A percentile compares a stretch with the other conserved stretches of the same genome.
Evolutionary conservation across 2,888 invertebrate genomes (phyloP).

Genomic region (Lathronympha strigana): DNA sequence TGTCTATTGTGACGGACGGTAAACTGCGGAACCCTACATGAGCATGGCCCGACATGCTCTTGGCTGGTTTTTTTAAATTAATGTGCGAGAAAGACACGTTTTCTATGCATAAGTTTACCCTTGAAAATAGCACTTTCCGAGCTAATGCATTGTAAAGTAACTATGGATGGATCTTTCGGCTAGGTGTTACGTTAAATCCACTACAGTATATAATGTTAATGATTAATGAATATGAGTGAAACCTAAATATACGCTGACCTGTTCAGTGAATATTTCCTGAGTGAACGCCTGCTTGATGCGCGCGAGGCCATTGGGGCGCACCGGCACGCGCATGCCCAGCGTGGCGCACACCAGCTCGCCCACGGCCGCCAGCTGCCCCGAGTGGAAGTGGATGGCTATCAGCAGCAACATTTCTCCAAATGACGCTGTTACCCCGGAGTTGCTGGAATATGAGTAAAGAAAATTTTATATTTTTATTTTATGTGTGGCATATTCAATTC

Average conservation of each 20-base stretch:
- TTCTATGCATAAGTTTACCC: no score
- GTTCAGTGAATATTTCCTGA: slow-evolving; percentile 98
- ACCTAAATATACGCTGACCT: slow-evolving; percentile 76
- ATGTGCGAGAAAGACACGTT: no score
- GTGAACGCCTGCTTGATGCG: slow-evolving; percentile 97
- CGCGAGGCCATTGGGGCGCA: slow-evolving; percentile 93
- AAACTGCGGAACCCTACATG: no score
- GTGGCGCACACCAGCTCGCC: slow-evolving; percentile 97
- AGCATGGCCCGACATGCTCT: no score
- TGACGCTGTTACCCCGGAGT: slow-evolving; percentile 93
- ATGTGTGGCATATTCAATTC: neutral
- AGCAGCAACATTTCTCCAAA: slow-evolving; percentile 98
- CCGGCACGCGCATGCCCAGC: slow-evolving; percentile 96
- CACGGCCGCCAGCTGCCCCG: slow-evolving; percentile 96
- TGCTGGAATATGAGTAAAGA: slow-evolving; percentile 71
- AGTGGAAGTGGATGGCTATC: slow-evolving; percentile 98
- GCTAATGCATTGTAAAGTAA: no score
- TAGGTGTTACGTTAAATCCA: neutral
- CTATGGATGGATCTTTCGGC: neutral
- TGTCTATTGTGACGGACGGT: no score
- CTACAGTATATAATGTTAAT: neutral
- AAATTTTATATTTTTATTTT: neutral
- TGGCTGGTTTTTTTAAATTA: no score
- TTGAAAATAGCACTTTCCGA: no score
- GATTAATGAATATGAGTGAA: neutral